These are phyloP conservation scores for Egretta garzetta DNA, from an alignment of 2,113 vertebrate genomes.

Conservation along the genomic window DNA sequence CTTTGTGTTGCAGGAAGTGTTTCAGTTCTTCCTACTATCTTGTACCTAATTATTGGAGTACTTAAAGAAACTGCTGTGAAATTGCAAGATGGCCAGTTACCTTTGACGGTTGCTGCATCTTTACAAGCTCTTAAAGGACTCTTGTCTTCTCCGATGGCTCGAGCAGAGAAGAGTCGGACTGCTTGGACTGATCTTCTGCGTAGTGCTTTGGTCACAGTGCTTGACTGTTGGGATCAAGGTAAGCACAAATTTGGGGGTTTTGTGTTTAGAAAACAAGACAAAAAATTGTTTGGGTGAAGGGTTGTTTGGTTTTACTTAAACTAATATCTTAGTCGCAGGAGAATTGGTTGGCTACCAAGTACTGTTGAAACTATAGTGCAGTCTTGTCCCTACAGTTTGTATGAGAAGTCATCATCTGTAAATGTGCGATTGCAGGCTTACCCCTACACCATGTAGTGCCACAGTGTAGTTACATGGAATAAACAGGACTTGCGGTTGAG, in stretches of 20 bases:
- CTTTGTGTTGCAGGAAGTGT: conserved; percentile 84
- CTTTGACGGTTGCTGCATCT: conserved; percentile 75
- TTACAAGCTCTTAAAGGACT: conserved; percentile 87
- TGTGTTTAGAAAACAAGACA: neutral
- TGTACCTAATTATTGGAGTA: conserved; percentile 90
- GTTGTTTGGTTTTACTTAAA: neutral
- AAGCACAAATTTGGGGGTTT: neutral
- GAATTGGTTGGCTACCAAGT: neutral
- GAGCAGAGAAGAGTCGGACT: conserved; percentile 85
- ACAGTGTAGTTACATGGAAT: neutral
- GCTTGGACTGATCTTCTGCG: conserved; percentile 87
- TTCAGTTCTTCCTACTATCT: conserved; percentile 89
- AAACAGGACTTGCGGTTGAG: neutral
- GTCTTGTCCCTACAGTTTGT: neutral
- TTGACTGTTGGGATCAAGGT: conserved; percentile 85
- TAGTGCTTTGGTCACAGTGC: conserved; percentile 83
- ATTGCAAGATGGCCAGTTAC: conserved; percentile 59
- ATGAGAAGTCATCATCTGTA: neutral
- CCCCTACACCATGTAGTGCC: neutral
- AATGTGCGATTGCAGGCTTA: neutral
- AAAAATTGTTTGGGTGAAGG: neutral
- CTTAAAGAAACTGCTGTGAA: conserved; percentile 83
- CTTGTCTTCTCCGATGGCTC: conserved; percentile 87
- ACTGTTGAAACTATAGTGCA: neutral
- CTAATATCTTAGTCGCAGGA: neutral